These are phyloP conservation scores for Ptyas mucosa DNA, from an alignment of 2,113 vertebrate species.

Conservation along the genomic window DNA sequence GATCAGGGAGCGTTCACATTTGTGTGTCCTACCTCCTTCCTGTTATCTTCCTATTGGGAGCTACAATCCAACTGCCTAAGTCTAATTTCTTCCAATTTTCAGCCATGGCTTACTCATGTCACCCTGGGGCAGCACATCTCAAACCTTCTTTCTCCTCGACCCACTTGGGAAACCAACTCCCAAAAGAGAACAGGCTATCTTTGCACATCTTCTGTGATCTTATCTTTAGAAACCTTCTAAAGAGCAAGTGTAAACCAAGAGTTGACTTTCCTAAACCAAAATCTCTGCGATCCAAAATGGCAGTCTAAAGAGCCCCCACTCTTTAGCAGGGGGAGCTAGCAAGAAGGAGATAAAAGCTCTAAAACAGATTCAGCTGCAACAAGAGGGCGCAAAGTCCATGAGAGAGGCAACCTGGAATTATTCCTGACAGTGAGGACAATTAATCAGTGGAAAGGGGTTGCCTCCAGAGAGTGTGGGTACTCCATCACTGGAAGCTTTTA, in stretches of 20 bases:
- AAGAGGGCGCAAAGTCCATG: not conserved
- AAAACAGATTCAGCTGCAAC: not conserved
- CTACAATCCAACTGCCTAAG: not conserved
- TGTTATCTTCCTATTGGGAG: not conserved
- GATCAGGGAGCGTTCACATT: not conserved
- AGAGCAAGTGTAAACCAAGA: not conserved
- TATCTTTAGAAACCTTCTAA: not conserved
- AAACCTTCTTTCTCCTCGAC: not conserved
- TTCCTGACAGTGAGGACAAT: no score
- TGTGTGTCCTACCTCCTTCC: not conserved
- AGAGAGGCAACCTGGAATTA: no score
- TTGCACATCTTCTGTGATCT: not conserved
- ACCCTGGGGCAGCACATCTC: not conserved
- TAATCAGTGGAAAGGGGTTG: no score
- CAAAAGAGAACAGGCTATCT: not conserved
- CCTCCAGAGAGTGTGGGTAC: no score
- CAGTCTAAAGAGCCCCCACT: not conserved
- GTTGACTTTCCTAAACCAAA: not conserved
- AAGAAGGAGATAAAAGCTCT: not conserved
- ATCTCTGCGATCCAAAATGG: not conserved
- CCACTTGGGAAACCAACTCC: no score
- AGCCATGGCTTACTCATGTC: not conserved
- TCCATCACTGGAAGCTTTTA: no score
- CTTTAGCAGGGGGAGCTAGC: not conserved
- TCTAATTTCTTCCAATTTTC: not conserved